These are phyloP conservation scores for Rhinichthys klamathensis DNA, from an alignment of 2,113 vertebrate species.

Conservation along the genomic window DNA sequence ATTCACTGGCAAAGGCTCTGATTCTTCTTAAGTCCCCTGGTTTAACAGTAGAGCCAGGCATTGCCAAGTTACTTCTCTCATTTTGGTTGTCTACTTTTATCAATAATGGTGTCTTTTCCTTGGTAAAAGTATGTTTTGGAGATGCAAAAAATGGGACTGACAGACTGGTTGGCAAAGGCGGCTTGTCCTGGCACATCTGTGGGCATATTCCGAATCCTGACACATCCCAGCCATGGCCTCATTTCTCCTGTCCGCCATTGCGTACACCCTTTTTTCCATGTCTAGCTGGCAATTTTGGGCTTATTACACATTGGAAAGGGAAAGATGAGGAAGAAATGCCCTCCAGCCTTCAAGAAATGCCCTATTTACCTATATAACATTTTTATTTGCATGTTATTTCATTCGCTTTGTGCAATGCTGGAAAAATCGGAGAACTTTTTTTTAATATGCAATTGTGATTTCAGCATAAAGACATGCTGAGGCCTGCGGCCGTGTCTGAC, in stretches of 20 bases:
- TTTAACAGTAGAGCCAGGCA: background rate
- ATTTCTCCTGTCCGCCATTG: constrained; percentile 31
- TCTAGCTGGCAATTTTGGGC: constrained; percentile 9
- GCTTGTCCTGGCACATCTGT: constrained; percentile 57
- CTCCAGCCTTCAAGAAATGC: background rate
- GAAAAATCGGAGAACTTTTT: background rate
- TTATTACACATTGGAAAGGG: background rate
- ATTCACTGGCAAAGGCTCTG: constrained; percentile 5
- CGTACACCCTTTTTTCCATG: background rate
- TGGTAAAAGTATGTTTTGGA: constrained; percentile 49
- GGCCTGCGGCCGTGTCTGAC: background rate
- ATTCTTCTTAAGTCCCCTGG: background rate
- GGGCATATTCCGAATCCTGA: constrained; percentile 52
- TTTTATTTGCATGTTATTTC: background rate
- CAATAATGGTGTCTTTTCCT: constrained; percentile 55
- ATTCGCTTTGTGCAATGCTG: background rate
- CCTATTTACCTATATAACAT: background rate
- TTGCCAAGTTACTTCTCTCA: constrained; percentile 54
- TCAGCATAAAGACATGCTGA: background rate
- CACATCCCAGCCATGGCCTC: constrained; percentile 43
- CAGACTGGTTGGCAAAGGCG: constrained; percentile 49
- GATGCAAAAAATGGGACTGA: constrained; percentile 25
- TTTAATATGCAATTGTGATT: background rate
- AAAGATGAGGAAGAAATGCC: constrained; percentile 32
- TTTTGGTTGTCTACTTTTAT: constrained; percentile 43